These are phyloP conservation scores for Adelognathus sp. DNA, from an alignment of 2,888 invertebrate species.

Conservation along the genomic window DNA sequence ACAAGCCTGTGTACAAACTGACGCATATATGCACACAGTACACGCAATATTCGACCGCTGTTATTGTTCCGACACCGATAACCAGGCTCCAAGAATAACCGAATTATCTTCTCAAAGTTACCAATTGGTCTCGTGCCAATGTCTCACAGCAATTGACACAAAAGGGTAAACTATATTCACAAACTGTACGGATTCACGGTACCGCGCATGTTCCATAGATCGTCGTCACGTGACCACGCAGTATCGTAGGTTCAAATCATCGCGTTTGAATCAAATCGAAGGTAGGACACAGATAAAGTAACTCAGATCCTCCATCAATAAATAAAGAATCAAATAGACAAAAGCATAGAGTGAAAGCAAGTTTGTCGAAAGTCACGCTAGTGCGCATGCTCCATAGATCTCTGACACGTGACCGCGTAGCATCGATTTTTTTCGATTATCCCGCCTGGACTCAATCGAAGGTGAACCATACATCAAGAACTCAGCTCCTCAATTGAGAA, in stretches of 20 bases:
- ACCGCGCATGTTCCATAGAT: neutral
- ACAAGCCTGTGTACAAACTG: too few species aligned
- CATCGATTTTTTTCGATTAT: neutral
- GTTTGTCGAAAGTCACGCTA: too few species aligned
- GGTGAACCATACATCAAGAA: too few species aligned
- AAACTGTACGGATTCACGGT: neutral
- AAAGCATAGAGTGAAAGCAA: too few species aligned
- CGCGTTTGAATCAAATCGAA: neutral
- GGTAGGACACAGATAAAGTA: too few species aligned
- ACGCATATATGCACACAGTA: neutral
- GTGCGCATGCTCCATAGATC: neutral
- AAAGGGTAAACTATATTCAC: neutral
- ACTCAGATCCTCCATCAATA: too few species aligned
- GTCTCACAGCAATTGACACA: neutral
- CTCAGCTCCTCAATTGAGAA: too few species aligned
- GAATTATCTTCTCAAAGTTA: neutral
- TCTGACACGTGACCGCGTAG: neutral
- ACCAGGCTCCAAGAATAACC: slow-evolving; percentile 7
- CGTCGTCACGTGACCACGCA: neutral
- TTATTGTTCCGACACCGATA: neutral
- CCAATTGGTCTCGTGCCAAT: slow-evolving; percentile 10
- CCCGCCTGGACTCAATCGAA: neutral
- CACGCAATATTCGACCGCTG: neutral
- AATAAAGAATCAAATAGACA: too few species aligned
- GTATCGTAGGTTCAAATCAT: too few species aligned